phyloP scores from a whole-genome alignment of 2,113 vertebrate species.

The Petrocephalus zakoni region DNA sequence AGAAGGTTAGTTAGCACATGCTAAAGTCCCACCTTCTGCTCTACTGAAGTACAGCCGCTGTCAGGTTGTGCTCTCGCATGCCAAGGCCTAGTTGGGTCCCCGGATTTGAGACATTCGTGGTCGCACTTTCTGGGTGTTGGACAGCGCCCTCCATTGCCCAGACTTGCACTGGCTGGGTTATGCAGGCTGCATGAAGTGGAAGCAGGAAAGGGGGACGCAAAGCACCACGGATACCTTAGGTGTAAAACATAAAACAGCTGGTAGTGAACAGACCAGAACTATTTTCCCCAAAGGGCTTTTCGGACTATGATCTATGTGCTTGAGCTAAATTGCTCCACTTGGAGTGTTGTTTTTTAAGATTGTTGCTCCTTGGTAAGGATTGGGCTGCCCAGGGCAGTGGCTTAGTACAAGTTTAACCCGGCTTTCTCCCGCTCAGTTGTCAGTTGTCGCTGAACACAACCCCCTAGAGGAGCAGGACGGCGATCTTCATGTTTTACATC shows the following conservation, averaged over 20 bases:
- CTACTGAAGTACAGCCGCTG: not conserved
- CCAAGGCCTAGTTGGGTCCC: not conserved
- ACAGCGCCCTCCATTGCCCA: not conserved
- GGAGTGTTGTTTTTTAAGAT: not conserved
- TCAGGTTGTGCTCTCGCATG: not conserved
- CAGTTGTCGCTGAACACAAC: not conserved
- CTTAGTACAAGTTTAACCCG: not conserved
- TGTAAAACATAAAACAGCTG: not conserved
- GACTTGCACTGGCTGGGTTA: not conserved
- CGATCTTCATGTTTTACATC: not conserved
- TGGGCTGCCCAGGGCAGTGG: not conserved
- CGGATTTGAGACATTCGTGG: not conserved
- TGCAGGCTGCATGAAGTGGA: not conserved
- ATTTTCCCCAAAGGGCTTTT: not conserved
- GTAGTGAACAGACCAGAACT: not conserved
- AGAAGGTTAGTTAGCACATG: not conserved
- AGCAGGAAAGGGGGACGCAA: not conserved
- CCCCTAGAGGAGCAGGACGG: not conserved
- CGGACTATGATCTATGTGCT: not conserved
- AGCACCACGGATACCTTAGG: not conserved
- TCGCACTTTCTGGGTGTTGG: not conserved
- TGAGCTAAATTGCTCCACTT: not conserved
- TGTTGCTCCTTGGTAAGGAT: not conserved
- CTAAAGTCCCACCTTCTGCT: not conserved
- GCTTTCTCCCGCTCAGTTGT: not conserved